Conservation (phyloP, 1,140 invertebrate species). For the Drosophila lacteicornis region DNA sequence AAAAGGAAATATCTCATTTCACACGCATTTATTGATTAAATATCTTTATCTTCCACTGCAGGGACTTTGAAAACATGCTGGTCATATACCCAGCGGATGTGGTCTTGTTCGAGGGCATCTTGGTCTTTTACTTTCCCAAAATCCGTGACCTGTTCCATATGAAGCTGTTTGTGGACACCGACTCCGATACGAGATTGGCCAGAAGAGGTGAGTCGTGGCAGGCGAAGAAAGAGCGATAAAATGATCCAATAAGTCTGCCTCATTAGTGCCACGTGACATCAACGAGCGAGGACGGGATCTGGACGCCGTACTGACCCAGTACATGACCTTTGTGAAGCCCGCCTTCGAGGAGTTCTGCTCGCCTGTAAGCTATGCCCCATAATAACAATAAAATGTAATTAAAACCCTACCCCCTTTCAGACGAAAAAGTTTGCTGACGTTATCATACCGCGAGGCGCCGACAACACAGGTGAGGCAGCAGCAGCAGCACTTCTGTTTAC, state of each 20-base stretch:
- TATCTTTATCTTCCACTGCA: constrained; percentile 73
- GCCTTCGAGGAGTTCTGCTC: constrained; percentile 99
- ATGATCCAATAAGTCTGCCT: not conserved
- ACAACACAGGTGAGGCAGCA: constrained; percentile 93
- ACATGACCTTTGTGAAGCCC: constrained; percentile 98
- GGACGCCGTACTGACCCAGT: constrained; percentile 97
- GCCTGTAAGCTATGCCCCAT: constrained; percentile 89
- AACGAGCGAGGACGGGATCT: constrained; percentile 96
- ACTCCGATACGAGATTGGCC: constrained; percentile 98
- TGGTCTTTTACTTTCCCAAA: constrained; percentile 98
- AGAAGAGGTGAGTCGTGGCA: constrained; percentile 90
- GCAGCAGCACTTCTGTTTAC: constrained; percentile 27
- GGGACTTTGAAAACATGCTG: constrained; percentile 89
- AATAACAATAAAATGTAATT: not conserved
- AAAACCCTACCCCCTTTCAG: constrained; percentile 85
- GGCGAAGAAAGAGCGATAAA: not conserved
- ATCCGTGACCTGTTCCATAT: constrained; percentile 98
- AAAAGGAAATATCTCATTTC: not conserved
- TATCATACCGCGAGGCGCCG: constrained; percentile 98
- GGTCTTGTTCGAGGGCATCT: constrained; percentile 98
- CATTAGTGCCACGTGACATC: constrained; percentile 95
- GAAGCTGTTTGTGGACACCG: constrained; percentile 99
- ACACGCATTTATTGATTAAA: not conserved
- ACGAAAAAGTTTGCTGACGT: constrained; percentile 99
- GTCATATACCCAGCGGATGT: constrained; percentile 99